phyloP scores from a whole-genome alignment of 2,113 vertebrate species.

The Noturus placidus region DNA sequence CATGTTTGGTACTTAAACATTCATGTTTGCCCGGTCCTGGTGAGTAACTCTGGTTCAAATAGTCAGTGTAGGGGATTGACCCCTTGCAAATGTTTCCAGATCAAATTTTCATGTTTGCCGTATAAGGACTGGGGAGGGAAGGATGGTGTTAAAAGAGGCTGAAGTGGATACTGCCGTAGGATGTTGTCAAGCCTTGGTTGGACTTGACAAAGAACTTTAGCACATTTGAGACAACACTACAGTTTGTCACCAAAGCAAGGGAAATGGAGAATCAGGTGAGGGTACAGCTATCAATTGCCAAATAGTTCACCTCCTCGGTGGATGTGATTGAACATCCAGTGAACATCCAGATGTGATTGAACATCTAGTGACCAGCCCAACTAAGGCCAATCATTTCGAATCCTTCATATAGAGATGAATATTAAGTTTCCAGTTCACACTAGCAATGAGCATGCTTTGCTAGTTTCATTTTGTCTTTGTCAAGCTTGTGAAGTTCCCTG shows the following conservation, averaged over 20 bases:
- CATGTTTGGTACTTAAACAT: slow-evolving; percentile 73
- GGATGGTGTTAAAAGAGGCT: background rate
- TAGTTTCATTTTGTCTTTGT: background rate
- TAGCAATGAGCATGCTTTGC: background rate
- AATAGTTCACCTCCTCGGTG: background rate
- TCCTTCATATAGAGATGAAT: background rate
- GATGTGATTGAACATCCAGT: background rate
- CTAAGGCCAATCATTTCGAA: background rate
- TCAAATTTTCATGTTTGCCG: slow-evolving; percentile 66
- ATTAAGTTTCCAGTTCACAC: background rate
- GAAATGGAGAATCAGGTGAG: background rate
- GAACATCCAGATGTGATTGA: background rate
- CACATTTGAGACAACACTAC: background rate
- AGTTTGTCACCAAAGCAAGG: background rate
- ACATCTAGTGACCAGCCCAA: background rate
- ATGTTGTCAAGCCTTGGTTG: background rate
- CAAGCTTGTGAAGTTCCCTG: background rate
- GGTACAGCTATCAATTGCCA: no score
- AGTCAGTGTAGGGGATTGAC: slow-evolving; percentile 44
- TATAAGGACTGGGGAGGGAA: background rate
- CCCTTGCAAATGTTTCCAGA: slow-evolving; percentile 66
- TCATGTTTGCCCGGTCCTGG: slow-evolving; percentile 62
- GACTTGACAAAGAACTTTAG: background rate
- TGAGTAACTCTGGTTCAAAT: slow-evolving; percentile 60
- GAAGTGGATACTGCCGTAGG: background rate